Evolutionary conservation across 2,888 invertebrate species (phyloP).

Genomic region (Mesochorus sp.): DNA sequence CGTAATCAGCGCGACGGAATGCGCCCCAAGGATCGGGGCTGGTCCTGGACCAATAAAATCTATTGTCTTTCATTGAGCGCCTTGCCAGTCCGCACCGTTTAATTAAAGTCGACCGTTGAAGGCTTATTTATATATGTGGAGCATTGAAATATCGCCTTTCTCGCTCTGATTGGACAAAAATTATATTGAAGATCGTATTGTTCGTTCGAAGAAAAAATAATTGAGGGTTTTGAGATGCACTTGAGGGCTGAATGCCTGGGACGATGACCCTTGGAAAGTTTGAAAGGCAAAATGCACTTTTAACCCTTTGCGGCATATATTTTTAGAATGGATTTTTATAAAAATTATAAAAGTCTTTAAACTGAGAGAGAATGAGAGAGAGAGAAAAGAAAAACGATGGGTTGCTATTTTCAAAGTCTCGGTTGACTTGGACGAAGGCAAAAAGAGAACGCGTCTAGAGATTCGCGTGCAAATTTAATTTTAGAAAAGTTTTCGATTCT

Average conservation of each 20-base stretch:
- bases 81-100: not conserved
- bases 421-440: not conserved
- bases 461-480: slow-evolving; percentile 41
- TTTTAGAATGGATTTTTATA: slow-evolving; percentile 37
- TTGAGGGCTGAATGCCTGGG: no score
- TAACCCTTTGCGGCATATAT: no score
- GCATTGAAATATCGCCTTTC: not conserved
- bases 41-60: slow-evolving; percentile 34
- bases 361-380: slow-evolving; percentile 4
- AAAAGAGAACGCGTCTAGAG: slow-evolving; percentile 4
- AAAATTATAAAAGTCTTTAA: slow-evolving; percentile 21
- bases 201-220: no score
- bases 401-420: slow-evolving; percentile 29
- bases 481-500: slow-evolving; percentile 49
- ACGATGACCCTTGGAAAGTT: no score
- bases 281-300: no score
- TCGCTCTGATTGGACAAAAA: no score
- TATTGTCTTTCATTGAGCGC: slow-evolving; percentile 17
- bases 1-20: slow-evolving; percentile 45
- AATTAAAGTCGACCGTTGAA: not conserved
- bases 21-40: slow-evolving; percentile 19
- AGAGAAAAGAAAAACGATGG: not conserved
- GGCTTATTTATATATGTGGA: no score
- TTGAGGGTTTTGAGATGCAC: no score
- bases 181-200: no score